A percentile compares a stretch with the other conserved stretches of the same genome.
Evolutionary conservation across 2,888 invertebrate genomes (phyloP).

Genomic region (Mellilla xanthometata): DNA sequence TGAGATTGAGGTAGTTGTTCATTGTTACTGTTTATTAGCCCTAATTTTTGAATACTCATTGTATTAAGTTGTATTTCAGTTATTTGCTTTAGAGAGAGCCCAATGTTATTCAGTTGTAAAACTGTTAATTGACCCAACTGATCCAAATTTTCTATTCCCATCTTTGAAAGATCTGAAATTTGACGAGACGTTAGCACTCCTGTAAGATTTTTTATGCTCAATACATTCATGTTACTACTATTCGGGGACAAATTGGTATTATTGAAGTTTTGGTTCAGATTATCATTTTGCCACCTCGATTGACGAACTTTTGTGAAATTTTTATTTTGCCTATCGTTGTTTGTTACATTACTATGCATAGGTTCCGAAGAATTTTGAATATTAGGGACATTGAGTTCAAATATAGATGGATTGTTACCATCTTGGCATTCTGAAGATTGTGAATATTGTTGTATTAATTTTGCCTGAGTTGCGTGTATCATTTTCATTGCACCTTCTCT

Average conservation of each 20-base stretch:
- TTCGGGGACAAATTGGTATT: slow-evolving; percentile 53
- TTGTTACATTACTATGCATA: slow-evolving; percentile 52
- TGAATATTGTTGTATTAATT: slow-evolving; percentile 69
- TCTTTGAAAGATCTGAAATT: slow-evolving; percentile 81
- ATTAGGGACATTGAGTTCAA: slow-evolving; percentile 73
- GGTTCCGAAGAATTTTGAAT: slow-evolving; percentile 55
- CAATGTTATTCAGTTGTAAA: slow-evolving; percentile 83
- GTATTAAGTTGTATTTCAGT: slow-evolving; percentile 85
- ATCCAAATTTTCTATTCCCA: slow-evolving; percentile 84
- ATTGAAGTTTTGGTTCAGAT: slow-evolving; percentile 50
- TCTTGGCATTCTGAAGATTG: slow-evolving; percentile 57
- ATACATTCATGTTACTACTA: slow-evolving; percentile 58
- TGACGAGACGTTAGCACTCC: slow-evolving; percentile 81
- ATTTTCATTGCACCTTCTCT: slow-evolving; percentile 88
- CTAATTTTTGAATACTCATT: slow-evolving; percentile 81
- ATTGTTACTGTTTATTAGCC: slow-evolving; percentile 63
- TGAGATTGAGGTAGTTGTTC: slow-evolving; percentile 50
- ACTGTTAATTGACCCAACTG: slow-evolving; percentile 84
- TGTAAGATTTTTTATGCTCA: slow-evolving; percentile 82
- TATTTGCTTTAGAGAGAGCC: slow-evolving; percentile 83
- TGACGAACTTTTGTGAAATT: slow-evolving; percentile 73
- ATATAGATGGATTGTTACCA: slow-evolving; percentile 69
- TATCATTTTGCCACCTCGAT: slow-evolving; percentile 77
- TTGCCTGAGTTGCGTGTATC: slow-evolving; percentile 72
- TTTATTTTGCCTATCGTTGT: slow-evolving; percentile 65